Conservation (phyloP, 2,113 vertebrate species). For the Microtus richardsoni region DNA sequence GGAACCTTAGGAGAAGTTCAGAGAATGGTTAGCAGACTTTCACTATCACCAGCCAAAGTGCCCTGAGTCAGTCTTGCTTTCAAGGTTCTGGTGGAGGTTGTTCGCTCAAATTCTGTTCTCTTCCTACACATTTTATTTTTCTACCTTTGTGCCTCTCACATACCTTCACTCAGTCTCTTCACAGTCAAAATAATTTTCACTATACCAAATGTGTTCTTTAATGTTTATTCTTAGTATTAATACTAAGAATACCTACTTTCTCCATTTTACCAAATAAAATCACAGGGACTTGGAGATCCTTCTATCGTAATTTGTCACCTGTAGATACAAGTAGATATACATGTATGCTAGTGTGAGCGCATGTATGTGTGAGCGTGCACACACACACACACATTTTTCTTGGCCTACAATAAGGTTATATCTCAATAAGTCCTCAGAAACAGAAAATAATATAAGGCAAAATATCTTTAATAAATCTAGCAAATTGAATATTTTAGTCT, state of each 20-base stretch:
- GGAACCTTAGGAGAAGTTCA: neutral
- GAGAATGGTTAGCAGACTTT: neutral
- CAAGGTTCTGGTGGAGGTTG: neutral
- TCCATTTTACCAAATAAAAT: neutral
- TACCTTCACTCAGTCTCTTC: neutral
- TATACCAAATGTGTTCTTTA: neutral
- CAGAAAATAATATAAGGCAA: neutral
- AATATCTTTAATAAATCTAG: neutral
- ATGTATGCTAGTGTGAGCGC: neutral
- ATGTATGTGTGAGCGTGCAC: no score
- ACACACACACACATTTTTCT: neutral
- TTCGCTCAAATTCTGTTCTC: neutral
- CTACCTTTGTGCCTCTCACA: neutral
- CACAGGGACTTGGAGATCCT: neutral
- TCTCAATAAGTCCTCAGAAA: neutral
- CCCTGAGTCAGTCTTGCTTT: neutral
- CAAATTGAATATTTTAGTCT: neutral
- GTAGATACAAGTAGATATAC: fast-evolving
- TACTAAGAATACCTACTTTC: neutral
- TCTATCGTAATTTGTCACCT: neutral
- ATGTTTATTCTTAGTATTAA: neutral
- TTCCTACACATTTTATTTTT: neutral
- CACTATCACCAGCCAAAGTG: neutral
- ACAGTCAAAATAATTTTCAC: neutral
- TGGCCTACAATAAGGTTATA: neutral